Percentiles rank a stretch among this genome's conserved stretches.
Evolutionary conservation across 2,797 vertebrate species (phyloP).

Genomic region (Pseudochirops corinnae): DNA sequence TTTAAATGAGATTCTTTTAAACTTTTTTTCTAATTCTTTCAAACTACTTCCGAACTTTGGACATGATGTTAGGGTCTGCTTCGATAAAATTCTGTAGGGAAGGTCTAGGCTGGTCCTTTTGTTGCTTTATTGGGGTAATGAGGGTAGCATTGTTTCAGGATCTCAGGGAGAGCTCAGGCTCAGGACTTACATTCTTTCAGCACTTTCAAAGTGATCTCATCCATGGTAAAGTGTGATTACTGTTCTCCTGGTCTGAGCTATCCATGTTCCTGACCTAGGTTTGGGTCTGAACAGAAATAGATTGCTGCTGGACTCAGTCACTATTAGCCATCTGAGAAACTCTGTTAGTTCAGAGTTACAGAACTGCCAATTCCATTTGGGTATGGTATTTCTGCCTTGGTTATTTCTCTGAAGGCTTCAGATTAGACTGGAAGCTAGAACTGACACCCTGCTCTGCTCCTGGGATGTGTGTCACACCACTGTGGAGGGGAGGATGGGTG

Average conservation of each 20-base stretch:
- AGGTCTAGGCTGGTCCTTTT: not conserved
- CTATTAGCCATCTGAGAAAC: not conserved
- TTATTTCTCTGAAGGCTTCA: not conserved
- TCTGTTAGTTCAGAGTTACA: not conserved
- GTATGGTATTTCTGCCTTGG: not conserved
- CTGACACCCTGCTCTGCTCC: not conserved
- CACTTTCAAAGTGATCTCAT: not conserved
- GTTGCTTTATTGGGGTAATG: not conserved
- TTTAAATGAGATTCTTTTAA: not conserved
- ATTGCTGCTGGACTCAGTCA: not conserved
- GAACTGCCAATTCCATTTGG: not conserved
- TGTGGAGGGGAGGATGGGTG: not conserved
- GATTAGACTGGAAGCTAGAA: not conserved
- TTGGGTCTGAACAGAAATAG: not conserved
- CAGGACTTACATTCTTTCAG: not conserved
- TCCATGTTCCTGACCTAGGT: not conserved
- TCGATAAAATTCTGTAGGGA: not conserved
- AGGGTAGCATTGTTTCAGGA: not conserved
- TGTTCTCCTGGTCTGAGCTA: not conserved
- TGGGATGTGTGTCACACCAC: not conserved
- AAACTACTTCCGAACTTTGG: not conserved
- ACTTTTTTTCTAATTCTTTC: not conserved
- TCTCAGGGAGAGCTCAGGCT: not conserved
- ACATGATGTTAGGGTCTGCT: not conserved
- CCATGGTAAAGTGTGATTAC: not conserved